Evolutionary conservation across 2,113 vertebrate genomes (phyloP).

Genomic region (Seriola quinqueradiata): DNA sequence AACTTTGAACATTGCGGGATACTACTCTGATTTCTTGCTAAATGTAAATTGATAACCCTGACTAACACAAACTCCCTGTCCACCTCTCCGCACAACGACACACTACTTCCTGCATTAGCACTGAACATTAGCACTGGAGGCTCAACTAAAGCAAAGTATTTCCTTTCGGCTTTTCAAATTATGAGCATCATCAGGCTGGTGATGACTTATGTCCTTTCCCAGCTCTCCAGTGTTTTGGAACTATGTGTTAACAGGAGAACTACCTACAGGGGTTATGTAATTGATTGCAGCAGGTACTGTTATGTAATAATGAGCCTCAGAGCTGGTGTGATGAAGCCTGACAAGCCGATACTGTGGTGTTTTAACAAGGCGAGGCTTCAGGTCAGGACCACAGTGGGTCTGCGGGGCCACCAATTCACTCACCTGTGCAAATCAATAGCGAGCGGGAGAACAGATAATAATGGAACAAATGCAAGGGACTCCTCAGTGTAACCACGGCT

Average conservation of each 20-base stretch:
- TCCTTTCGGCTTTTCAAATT: too few species aligned
- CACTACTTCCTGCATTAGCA: too few species aligned
- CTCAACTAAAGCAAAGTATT: too few species aligned
- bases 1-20: too few species aligned
- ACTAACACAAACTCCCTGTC: too few species aligned
- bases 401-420: constrained; percentile 38
- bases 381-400: constrained; percentile 43
- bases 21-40: too few species aligned
- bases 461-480: constrained; percentile 62
- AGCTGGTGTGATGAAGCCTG: constrained; percentile 11
- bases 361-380: constrained; percentile 46
- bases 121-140: too few species aligned
- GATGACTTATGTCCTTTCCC: background rate
- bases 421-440: constrained; percentile 58
- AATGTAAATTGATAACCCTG: too few species aligned
- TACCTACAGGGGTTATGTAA: background rate
- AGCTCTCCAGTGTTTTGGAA: background rate
- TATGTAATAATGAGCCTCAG: constrained; percentile 15
- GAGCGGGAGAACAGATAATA: constrained; percentile 46
- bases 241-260: background rate
- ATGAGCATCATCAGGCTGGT: too few species aligned
- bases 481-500: constrained; percentile 33
- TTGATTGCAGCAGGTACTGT: constrained; percentile 2
- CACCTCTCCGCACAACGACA: too few species aligned
- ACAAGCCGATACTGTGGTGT: constrained; percentile 10